These are phyloP conservation scores for Condylura cristata DNA, from an alignment of 2,113 vertebrate species.

Conservation along the genomic window DNA sequence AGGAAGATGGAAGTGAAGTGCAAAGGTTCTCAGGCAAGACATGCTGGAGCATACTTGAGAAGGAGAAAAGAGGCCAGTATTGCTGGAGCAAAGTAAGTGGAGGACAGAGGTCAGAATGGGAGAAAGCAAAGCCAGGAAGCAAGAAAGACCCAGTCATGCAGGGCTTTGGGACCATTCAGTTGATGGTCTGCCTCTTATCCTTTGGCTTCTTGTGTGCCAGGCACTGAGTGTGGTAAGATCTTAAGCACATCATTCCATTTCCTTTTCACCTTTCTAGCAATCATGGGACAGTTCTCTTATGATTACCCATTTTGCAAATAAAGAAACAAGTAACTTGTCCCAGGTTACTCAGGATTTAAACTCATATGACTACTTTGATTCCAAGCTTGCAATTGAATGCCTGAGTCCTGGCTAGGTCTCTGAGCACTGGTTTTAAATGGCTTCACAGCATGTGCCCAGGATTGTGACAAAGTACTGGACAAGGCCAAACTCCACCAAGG, in stretches of 20 bases:
- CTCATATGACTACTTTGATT: background rate
- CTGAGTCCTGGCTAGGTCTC: background rate
- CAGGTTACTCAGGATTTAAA: background rate
- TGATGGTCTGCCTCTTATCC: background rate
- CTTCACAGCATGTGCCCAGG: background rate
- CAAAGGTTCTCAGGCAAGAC: background rate
- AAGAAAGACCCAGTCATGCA: accelerated
- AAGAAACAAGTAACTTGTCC: background rate
- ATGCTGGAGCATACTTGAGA: background rate
- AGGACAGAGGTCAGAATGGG: background rate
- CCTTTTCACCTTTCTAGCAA: background rate
- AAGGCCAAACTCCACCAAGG: background rate
- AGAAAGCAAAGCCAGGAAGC: accelerated
- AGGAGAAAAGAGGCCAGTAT: background rate
- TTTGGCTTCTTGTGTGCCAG: background rate
- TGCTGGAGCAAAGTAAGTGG: background rate
- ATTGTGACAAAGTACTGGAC: background rate
- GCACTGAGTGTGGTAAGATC: background rate
- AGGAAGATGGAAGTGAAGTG: background rate
- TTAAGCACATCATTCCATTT: background rate
- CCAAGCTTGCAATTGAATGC: background rate
- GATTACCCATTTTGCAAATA: background rate
- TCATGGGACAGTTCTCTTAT: background rate
- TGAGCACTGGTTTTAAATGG: background rate
- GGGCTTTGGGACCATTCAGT: background rate